These are phyloP conservation scores for Pogonomyrmex californicus DNA, from an alignment of 1,140 invertebrate species.

Conservation along the genomic window DNA sequence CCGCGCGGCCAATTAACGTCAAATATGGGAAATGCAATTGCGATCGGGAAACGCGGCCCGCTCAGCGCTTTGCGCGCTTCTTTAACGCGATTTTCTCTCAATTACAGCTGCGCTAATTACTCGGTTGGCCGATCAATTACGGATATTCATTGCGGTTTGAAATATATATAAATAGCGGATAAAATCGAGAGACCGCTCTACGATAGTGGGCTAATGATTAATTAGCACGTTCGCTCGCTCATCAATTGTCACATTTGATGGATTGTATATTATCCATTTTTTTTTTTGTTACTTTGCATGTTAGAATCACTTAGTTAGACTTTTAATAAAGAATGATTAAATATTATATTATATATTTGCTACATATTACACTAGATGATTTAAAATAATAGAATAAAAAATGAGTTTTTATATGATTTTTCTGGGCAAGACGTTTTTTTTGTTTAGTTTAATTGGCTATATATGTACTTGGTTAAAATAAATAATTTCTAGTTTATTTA, in stretches of 20 bases:
- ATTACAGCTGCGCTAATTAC: slow-evolving; percentile 65
- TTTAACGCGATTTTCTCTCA: slow-evolving; percentile 56
- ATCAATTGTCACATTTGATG: slow-evolving; percentile 24
- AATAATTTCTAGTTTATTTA: neutral
- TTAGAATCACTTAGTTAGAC: neutral
- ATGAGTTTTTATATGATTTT: neutral
- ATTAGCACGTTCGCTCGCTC: slow-evolving; percentile 35
- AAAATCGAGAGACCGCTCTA: slow-evolving; percentile 10
- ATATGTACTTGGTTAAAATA: neutral
- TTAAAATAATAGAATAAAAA: neutral
- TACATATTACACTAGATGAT: neutral
- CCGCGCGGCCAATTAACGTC: slow-evolving; percentile 62
- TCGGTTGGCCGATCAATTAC: slow-evolving; percentile 52
- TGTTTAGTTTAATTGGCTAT: neutral
- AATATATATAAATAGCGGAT: slow-evolving; percentile 56
- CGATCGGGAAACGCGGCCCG: slow-evolving; percentile 44
- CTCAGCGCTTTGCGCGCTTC: slow-evolving; percentile 48
- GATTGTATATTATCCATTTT: neutral
- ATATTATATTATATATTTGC: neutral
- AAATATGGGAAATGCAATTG: slow-evolving; percentile 61
- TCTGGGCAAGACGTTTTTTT: neutral
- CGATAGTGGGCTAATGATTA: slow-evolving; percentile 45
- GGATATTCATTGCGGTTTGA: slow-evolving; percentile 63
- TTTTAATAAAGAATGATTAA: slow-evolving; percentile 1
- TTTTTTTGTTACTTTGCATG: neutral